Percentiles rank a stretch among this genome's conserved stretches.
These are phyloP conservation scores for Tinea pellionella DNA, from an alignment of 2,888 invertebrate genomes.

Conservation along the genomic window DNA sequence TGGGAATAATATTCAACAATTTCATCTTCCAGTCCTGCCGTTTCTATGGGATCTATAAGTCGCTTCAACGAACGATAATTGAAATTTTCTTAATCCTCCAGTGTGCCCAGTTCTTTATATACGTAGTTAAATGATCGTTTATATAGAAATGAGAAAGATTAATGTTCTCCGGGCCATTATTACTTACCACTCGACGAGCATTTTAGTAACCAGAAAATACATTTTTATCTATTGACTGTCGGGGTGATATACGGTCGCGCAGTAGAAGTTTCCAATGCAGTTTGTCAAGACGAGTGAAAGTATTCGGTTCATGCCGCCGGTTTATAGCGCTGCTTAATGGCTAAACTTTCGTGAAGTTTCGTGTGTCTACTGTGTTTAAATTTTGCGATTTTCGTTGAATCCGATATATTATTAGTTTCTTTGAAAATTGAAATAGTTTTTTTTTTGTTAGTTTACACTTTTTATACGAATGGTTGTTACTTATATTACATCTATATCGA, in stretches of 20 bases:
- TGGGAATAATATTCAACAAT: constrained; percentile 31
- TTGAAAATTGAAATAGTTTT: background rate
- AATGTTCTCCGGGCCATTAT: constrained; percentile 14
- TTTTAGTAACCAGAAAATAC: constrained; percentile 12
- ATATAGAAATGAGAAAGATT: constrained; percentile 13
- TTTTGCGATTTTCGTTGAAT: constrained; percentile 14
- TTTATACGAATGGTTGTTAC: background rate
- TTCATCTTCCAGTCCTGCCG: background rate
- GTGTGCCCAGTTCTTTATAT: constrained; percentile 13
- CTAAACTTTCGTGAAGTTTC: constrained; percentile 39
- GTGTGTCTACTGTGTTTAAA: constrained; percentile 22
- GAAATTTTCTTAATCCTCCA: constrained; percentile 45
- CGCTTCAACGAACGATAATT: constrained; percentile 34
- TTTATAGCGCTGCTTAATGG: constrained; percentile 30
- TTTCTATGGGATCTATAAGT: constrained; percentile 9
- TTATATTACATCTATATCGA: background rate
- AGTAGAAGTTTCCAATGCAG: constrained; percentile 16
- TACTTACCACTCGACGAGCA: constrained; percentile 13
- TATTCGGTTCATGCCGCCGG: constrained; percentile 14
- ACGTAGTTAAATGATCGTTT: background rate
- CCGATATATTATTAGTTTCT: constrained; percentile 1
- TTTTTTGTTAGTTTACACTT: background rate
- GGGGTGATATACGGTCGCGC: constrained; percentile 14
- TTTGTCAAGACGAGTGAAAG: constrained; percentile 17
- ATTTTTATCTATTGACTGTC: constrained; percentile 16